These are phyloP conservation scores for Gallinago media DNA, from an alignment of 2,113 vertebrate genomes.

Conservation along the genomic window DNA sequence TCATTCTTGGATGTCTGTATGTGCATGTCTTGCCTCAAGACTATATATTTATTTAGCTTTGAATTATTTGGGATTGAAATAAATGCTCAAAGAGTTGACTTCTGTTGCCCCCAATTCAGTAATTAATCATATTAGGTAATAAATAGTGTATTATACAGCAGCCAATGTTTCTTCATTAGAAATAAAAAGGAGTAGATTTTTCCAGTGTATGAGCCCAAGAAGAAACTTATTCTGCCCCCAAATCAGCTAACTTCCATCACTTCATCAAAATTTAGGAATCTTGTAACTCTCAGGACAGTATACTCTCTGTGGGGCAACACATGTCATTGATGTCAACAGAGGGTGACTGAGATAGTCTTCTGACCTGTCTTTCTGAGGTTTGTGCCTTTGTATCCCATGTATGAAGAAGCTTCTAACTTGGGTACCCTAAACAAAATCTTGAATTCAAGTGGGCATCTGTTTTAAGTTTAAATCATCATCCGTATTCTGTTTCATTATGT, in stretches of 20 bases:
- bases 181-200: background rate
- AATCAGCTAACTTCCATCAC: background rate
- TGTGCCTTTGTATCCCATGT: background rate
- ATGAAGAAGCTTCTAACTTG: background rate
- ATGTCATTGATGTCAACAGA: background rate
- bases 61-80: background rate
- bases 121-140: background rate
- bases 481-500: accelerated
- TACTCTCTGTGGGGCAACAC: background rate
- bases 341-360: background rate
- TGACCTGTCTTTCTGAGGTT: background rate
- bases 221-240: background rate
- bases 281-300: background rate
- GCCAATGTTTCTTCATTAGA: background rate
- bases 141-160: background rate
- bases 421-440: background rate
- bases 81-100: background rate
- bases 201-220: background rate
- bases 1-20: background rate
- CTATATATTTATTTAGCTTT: background rate
- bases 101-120: background rate
- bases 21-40: background rate
- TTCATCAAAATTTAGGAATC: background rate
- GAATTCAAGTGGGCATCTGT: background rate
- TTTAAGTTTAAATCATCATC: background rate